Evolutionary conservation across 2,113 vertebrate genomes (phyloP).

Genomic region (Channa argus): DNA sequence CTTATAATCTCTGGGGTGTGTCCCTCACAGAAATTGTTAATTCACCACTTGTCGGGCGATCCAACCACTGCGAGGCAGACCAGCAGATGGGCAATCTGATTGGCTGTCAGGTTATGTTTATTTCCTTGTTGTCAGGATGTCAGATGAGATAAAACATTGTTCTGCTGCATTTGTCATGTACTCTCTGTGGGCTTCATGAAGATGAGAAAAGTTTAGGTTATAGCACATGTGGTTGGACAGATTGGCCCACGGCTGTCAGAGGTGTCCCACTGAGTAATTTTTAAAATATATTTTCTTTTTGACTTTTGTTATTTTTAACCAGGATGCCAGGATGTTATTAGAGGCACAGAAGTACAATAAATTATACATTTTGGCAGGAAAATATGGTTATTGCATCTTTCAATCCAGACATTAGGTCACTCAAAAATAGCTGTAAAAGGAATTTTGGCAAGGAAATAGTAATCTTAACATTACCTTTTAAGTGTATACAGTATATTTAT

Average conservation of each 20-base stretch:
- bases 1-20: constrained; percentile 57
- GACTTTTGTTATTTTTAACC: constrained; percentile 4
- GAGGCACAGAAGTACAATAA: constrained; percentile 1
- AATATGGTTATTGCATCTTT: constrained; percentile 17
- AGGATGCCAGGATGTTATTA: neutral
- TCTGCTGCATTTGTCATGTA: constrained; percentile 67
- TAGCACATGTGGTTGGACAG: constrained; percentile 47
- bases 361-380: neutral
- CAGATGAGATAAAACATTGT: constrained; percentile 73
- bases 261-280: constrained; percentile 16
- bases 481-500: neutral
- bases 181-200: constrained; percentile 52
- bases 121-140: constrained; percentile 74
- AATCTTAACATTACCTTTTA: constrained; percentile 5
- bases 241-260: constrained; percentile 41
- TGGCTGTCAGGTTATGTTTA: constrained; percentile 77
- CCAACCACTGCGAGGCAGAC: constrained; percentile 63
- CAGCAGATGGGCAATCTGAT: constrained; percentile 78
- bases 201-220: constrained; percentile 66
- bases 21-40: constrained; percentile 59
- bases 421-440: constrained; percentile 11
- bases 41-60: constrained; percentile 50
- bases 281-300: constrained; percentile 18
- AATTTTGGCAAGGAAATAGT: constrained; percentile 10
- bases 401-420: constrained; percentile 28